These are phyloP conservation scores for Ctenopoma kingsleyae DNA, from an alignment of 2,797 vertebrate species.

Conservation along the genomic window DNA sequence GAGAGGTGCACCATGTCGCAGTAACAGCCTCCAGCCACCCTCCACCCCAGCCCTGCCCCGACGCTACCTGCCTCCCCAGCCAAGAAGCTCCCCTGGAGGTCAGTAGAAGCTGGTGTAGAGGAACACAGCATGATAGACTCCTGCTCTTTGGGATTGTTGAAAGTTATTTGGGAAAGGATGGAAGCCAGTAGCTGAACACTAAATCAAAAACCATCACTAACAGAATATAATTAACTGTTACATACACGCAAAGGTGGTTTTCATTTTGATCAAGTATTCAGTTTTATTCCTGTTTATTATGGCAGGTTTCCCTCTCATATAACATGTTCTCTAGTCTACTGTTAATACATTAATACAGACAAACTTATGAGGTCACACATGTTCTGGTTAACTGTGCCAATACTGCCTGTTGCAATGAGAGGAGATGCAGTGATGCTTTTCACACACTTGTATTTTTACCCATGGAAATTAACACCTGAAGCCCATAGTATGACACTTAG, in stretches of 20 bases:
- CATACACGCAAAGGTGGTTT: too few relatives aligned
- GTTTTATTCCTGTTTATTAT: background rate
- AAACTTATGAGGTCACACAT: constrained; percentile 22
- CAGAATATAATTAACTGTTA: background rate
- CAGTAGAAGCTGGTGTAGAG: constrained; percentile 22
- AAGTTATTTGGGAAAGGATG: constrained; percentile 15
- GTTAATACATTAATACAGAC: background rate
- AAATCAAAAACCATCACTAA: background rate
- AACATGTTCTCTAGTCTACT: background rate
- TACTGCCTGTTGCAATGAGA: background rate
- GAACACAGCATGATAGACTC: background rate
- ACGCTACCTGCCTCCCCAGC: constrained; percentile 91
- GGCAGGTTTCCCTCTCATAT: background rate
- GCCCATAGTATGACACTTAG: constrained; percentile 41
- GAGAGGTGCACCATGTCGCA: constrained; percentile 73
- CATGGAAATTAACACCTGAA: constrained; percentile 35
- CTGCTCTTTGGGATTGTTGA: constrained; percentile 19
- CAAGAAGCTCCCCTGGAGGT: constrained; percentile 86
- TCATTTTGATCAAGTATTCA: background rate
- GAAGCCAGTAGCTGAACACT: constrained; percentile 10
- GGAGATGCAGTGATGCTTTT: constrained; percentile 29
- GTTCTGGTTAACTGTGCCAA: background rate
- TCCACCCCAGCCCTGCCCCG: constrained; percentile 85
- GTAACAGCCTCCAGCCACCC: constrained; percentile 79
- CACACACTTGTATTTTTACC: constrained; percentile 48